Conservation (phyloP, 2,113 vertebrate genomes). For the Halcyon senegalensis region DNA sequence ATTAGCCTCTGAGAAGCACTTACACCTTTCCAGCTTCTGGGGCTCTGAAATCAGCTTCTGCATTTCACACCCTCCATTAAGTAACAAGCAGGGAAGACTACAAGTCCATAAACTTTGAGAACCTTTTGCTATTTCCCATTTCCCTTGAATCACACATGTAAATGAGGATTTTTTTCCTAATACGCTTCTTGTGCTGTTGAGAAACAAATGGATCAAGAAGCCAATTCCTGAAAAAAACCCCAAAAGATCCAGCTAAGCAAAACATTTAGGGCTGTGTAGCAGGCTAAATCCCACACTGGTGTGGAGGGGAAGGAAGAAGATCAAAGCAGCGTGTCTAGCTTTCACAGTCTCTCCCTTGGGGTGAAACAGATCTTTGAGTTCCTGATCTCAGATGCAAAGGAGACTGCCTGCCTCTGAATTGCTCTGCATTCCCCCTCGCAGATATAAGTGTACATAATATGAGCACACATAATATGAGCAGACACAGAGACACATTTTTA, state of each 20-base stretch:
- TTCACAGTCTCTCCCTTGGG: neutral
- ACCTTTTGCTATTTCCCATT: neutral
- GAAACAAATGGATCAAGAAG: neutral
- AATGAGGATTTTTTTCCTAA: neutral
- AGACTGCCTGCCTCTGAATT: neutral
- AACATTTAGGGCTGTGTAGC: neutral
- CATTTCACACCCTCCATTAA: neutral
- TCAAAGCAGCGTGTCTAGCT: neutral
- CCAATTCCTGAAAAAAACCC: neutral
- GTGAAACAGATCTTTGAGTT: neutral
- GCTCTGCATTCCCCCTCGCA: neutral
- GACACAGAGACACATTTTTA: rapidly evolving
- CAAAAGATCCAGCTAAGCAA: neutral
- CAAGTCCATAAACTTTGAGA: neutral
- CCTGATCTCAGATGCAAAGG: neutral
- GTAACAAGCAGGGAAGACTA: neutral
- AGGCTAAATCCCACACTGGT: neutral
- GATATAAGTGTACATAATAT: rapidly evolving
- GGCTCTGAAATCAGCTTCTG: neutral
- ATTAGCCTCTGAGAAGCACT: neutral
- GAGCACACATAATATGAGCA: rapidly evolving
- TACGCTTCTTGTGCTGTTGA: neutral
- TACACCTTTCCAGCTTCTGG: neutral
- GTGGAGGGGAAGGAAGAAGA: neutral
- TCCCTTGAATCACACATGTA: neutral